Percentiles rank a stretch among this genome's conserved stretches.
phyloP scores from a whole-genome alignment of 2,113 vertebrate genomes.

The Piprites chloris region DNA sequence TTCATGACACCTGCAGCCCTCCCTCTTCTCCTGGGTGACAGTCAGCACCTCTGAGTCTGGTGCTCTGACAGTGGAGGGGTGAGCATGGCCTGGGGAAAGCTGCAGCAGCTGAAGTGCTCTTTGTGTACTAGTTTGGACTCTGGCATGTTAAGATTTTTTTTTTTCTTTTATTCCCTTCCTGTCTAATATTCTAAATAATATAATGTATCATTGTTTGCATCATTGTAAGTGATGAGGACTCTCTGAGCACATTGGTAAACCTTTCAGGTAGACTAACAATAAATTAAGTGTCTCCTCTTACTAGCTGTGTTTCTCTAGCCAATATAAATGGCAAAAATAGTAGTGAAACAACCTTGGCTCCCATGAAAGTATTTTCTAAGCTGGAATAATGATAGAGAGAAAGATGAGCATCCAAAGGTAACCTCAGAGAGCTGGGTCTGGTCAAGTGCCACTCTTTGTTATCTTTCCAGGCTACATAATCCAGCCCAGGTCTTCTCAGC shows the following conservation, averaged over 20 bases:
- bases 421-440: background rate
- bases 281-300: background rate
- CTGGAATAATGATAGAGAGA: background rate
- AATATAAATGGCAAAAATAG: background rate
- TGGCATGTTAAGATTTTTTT: background rate
- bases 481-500: background rate
- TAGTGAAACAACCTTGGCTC: background rate
- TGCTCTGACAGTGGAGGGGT: background rate
- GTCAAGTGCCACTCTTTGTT: rapidly evolving
- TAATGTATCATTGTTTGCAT: background rate
- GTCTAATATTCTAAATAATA: background rate
- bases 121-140: background rate
- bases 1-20: background rate
- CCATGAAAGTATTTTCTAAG: background rate
- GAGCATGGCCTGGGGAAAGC: background rate
- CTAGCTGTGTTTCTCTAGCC: background rate
- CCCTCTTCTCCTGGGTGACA: background rate
- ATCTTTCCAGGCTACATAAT: background rate
- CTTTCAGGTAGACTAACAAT: background rate
- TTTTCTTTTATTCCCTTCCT: background rate
- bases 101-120: background rate
- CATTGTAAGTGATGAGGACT: background rate
- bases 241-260: background rate
- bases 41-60: background rate
- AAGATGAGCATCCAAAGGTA: background rate